A percentile compares a stretch with the other conserved stretches of the same genome.
Conservation (phyloP, 2,888 invertebrate genomes). For the Nomada hirtipes region DNA sequence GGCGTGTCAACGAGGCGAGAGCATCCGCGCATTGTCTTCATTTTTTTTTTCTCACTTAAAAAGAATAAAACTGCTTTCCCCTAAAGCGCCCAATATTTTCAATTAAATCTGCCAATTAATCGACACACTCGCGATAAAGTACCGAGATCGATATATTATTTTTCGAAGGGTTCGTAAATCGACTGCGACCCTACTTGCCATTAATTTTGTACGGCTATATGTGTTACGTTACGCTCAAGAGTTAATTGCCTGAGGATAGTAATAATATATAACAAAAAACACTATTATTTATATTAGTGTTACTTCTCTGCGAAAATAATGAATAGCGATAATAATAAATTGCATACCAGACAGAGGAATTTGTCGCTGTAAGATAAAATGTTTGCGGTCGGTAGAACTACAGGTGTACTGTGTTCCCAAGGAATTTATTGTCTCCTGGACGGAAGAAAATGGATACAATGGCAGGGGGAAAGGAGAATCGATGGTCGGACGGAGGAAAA, state of each 20-base stretch:
- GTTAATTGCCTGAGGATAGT: no score
- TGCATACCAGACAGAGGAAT: not conserved
- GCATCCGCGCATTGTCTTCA: slow-evolving; percentile 7
- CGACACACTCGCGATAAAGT: slow-evolving; percentile 9
- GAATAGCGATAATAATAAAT: no score
- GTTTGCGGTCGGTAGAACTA: no score
- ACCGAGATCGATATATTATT: no score
- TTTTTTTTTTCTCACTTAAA: not conserved
- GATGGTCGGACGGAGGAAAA: slow-evolving; percentile 29
- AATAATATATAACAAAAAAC: no score
- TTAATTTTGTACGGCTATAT: no score
- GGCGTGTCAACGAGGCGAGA: slow-evolving; percentile 37
- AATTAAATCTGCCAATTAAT: slow-evolving; percentile 30
- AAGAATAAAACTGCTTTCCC: slow-evolving; percentile 13
- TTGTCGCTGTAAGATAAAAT: not conserved
- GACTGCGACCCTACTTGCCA: no score
- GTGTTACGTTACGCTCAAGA: no score
- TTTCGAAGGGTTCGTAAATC: no score
- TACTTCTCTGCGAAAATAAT: no score
- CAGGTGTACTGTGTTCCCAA: not conserved
- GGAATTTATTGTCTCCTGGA: not conserved
- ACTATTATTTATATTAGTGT: no score
- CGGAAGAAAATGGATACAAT: not conserved
- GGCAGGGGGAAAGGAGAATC: not conserved
- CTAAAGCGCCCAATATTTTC: not conserved